phyloP scores from a whole-genome alignment of 1,140 invertebrate genomes.

The Globodera rostochiensis region DNA sequence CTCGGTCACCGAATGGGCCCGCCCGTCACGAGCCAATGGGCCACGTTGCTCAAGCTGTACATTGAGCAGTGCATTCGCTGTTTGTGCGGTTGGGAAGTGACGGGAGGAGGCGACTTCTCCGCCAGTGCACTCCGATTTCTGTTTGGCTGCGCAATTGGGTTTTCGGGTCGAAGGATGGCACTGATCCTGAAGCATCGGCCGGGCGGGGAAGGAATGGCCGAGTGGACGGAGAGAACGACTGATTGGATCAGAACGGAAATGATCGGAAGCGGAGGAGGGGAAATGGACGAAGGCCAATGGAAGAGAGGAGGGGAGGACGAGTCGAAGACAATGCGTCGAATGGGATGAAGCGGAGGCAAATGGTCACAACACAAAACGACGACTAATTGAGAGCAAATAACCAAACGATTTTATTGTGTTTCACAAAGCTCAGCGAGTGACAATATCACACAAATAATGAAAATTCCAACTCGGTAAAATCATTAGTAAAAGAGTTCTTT shows the following conservation, averaged over 20 bases:
- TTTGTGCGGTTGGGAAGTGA: constrained; percentile 13
- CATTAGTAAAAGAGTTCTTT: background rate
- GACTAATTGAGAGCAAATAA: background rate
- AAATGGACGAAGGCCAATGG: background rate
- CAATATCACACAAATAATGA: background rate
- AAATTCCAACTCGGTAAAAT: background rate
- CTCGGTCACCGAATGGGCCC: constrained; percentile 22
- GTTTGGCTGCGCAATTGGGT: constrained; percentile 42
- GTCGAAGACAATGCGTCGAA: background rate
- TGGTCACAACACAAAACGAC: background rate
- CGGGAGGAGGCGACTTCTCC: constrained; percentile 30
- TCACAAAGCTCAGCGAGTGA: background rate
- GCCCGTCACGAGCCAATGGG: constrained; percentile 6
- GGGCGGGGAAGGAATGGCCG: constrained; percentile 9
- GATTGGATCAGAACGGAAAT: constrained; percentile 25
- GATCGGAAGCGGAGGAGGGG: background rate
- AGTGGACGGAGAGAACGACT: constrained; percentile 8
- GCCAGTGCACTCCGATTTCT: constrained; percentile 36
- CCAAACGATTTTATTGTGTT: no score
- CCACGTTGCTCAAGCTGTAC: constrained; percentile 12
- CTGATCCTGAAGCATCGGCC: constrained; percentile 15
- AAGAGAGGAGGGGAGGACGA: background rate
- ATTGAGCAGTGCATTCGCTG: background rate
- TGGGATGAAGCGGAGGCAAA: background rate
- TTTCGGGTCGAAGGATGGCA: constrained; percentile 42